Evolutionary conservation across 1,140 invertebrate species (phyloP).

Genomic region (Pseudomyrmex dendroicus): DNA sequence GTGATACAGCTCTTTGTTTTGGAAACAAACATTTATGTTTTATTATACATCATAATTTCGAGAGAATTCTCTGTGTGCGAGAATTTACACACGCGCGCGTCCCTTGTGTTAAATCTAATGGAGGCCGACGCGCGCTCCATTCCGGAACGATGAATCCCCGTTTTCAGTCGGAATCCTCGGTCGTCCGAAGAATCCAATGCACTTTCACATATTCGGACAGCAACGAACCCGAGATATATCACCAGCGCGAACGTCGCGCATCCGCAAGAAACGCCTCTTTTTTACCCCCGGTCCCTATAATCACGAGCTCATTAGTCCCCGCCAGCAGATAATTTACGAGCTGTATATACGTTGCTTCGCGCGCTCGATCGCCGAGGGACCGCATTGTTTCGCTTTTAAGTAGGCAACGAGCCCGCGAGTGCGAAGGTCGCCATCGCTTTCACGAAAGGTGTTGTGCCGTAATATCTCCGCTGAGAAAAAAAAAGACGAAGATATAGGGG

Average conservation of each 20-base stretch:
- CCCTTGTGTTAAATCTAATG: slow-evolving; percentile 17
- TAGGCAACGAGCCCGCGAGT: slow-evolving; percentile 43
- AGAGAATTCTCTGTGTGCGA: not conserved
- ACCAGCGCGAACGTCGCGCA: slow-evolving; percentile 21
- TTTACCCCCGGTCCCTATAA: slow-evolving; percentile 57
- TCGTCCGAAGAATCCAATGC: slow-evolving; percentile 1
- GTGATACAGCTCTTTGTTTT: slow-evolving; percentile 21
- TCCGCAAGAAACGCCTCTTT: slow-evolving; percentile 47
- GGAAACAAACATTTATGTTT: not conserved
- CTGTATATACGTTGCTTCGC: slow-evolving; percentile 25
- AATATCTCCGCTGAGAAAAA: slow-evolving; percentile 15
- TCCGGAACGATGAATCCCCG: not conserved
- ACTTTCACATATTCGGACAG: slow-evolving; percentile 25
- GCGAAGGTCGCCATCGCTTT: slow-evolving; percentile 46
- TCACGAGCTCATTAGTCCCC: slow-evolving; percentile 68
- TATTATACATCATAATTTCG: not conserved
- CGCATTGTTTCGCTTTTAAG: slow-evolving; percentile 67
- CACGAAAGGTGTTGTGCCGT: slow-evolving; percentile 41
- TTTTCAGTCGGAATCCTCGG: not conserved
- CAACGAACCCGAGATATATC: slow-evolving; percentile 45
- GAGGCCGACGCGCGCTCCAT: not conserved
- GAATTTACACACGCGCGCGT: slow-evolving; percentile 18
- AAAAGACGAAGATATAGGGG: not conserved
- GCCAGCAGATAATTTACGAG: slow-evolving; percentile 63
- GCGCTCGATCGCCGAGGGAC: slow-evolving; percentile 44